These are phyloP conservation scores for Arizona elegans DNA, from an alignment of 2,113 vertebrate species.

Conservation along the genomic window DNA sequence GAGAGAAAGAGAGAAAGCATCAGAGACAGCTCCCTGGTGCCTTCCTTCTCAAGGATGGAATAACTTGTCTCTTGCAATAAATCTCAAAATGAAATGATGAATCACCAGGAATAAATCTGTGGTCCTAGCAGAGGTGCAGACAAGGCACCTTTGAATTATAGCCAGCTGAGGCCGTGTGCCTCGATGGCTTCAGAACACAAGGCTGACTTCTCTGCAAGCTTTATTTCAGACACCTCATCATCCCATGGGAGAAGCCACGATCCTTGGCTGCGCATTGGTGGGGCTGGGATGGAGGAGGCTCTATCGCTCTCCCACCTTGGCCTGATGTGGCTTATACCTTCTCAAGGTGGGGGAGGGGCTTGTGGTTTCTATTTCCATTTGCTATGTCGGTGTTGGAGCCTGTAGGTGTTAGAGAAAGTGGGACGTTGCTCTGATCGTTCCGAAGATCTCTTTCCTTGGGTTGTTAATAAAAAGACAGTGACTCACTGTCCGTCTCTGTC, in stretches of 20 bases:
- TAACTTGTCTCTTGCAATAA: constrained; percentile 27
- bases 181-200: background rate
- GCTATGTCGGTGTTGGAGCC: background rate
- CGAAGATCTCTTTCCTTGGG: background rate
- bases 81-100: constrained; percentile 19
- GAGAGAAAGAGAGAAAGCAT: background rate
- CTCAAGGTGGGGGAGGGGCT: no score
- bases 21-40: background rate
- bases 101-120: constrained; percentile 27
- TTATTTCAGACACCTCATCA: background rate
- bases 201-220: background rate
- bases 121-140: constrained; percentile 17
- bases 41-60: constrained; percentile 28
- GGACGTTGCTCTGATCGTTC: background rate
- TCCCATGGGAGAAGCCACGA: background rate
- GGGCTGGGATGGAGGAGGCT: background rate
- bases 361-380: background rate
- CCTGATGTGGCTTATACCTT: background rate
- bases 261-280: no score
- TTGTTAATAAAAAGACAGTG: background rate
- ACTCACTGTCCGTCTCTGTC: background rate
- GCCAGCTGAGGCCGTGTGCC: constrained; percentile 13
- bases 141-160: constrained; percentile 32
- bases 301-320: background rate
- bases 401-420: background rate